Percentiles rank a stretch among this genome's conserved stretches.
phyloP scores from a whole-genome alignment of 53 echinoderm and acorn worm genomes.

The Astropecten irregularis region DNA sequence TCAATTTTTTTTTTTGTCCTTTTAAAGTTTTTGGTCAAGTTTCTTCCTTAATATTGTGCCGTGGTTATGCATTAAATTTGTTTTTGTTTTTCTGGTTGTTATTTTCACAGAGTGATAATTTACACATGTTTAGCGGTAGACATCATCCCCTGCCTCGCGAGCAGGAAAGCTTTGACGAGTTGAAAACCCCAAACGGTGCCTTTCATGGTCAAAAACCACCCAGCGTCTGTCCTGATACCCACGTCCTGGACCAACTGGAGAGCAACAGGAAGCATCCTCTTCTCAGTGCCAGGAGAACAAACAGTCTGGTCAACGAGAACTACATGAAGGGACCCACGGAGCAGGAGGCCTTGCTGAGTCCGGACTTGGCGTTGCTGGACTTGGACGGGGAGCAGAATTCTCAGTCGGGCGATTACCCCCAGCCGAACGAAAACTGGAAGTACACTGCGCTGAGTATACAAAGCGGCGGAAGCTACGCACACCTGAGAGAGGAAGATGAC shows the following conservation, averaged over 20 bases:
- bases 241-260: background rate
- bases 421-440: background rate
- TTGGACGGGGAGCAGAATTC: background rate
- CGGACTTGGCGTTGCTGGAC: background rate
- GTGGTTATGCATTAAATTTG: too few relatives aligned
- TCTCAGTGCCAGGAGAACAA: background rate
- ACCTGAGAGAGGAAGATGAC: background rate
- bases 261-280: background rate
- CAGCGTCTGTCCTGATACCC: too few relatives aligned
- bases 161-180: constrained; percentile 1
- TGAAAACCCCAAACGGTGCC: background rate
- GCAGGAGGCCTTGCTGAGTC: background rate
- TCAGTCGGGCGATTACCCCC: background rate
- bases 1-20: background rate
- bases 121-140: background rate
- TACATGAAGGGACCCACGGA: background rate
- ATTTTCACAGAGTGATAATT: background rate
- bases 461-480: constrained; percentile 14
- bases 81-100: too few relatives aligned
- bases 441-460: background rate
- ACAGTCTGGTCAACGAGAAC: background rate
- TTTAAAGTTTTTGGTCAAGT: background rate
- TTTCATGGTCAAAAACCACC: too few relatives aligned
- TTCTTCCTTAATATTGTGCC: too few relatives aligned
- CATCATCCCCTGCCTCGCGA: background rate